Conservation (phyloP, 1,140 invertebrate genomes). For the Drosophila lacteicornis region DNA sequence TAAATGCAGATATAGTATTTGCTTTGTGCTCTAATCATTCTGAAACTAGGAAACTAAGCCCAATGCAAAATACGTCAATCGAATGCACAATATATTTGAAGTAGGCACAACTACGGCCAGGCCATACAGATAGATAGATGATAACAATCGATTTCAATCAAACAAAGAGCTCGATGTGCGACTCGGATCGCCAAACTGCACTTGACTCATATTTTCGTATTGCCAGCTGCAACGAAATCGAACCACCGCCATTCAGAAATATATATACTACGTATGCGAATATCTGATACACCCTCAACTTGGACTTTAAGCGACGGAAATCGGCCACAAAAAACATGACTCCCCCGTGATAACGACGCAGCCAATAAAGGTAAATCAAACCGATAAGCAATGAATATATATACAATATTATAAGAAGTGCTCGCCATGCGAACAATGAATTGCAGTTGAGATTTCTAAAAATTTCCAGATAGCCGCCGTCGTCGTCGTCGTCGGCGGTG, state of each 20-base stretch:
- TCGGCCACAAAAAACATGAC: conserved; percentile 44
- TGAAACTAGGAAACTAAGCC: conserved; percentile 50
- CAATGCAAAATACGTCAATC: conserved; percentile 36
- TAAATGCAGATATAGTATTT: conserved; percentile 33
- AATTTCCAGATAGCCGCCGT: conserved; percentile 24
- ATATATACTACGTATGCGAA: conserved; percentile 33
- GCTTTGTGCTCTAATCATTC: conserved; percentile 49
- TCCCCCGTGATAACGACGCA: conserved; percentile 40
- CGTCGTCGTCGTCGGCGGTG: background rate
- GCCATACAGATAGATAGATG: conserved; percentile 32
- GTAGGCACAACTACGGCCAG: conserved; percentile 8
- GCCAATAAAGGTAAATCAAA: conserved; percentile 45
- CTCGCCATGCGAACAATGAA: conserved; percentile 29
- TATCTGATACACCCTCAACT: conserved; percentile 46
- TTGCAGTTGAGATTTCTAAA: conserved; percentile 45
- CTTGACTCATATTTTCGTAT: conserved; percentile 44
- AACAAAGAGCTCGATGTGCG: conserved; percentile 43
- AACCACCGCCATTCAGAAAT: conserved; percentile 22
- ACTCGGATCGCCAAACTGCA: conserved; percentile 39
- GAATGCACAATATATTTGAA: conserved; percentile 6
- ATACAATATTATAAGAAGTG: conserved; percentile 1
- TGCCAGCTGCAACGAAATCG: conserved; percentile 35
- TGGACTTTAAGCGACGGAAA: conserved; percentile 49
- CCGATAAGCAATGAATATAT: conserved; percentile 46
- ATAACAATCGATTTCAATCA: conserved; percentile 38